Conservation (phyloP, 1,140 invertebrate species). For the Musca domestica region DNA sequence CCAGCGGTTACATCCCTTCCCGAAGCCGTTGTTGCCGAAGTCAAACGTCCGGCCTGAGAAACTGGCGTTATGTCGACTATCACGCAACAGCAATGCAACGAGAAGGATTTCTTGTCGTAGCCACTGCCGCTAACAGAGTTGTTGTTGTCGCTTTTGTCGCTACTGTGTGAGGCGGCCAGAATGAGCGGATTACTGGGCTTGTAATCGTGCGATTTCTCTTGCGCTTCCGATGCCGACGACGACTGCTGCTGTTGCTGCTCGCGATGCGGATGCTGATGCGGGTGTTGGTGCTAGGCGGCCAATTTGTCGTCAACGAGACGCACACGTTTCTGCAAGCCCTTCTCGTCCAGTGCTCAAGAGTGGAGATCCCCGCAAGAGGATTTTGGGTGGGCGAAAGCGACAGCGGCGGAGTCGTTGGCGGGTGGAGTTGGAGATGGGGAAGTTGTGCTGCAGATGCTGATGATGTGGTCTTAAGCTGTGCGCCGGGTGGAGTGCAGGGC, state of each 20-base stretch:
- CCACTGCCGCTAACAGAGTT: constrained; percentile 34
- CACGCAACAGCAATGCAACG: constrained; percentile 55
- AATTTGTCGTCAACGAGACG: too few relatives aligned
- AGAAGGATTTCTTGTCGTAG: constrained; percentile 52
- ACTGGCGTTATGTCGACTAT: constrained; percentile 55
- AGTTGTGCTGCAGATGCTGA: constrained; percentile 2
- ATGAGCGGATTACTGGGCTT: constrained; percentile 35
- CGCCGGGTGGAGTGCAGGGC: not conserved
- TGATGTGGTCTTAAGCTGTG: too few relatives aligned
- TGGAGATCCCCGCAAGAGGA: constrained; percentile 10
- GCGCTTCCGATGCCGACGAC: not conserved
- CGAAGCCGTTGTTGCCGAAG: constrained; percentile 54
- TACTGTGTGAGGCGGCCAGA: constrained; percentile 53
- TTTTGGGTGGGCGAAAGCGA: not conserved
- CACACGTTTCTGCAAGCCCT: too few relatives aligned
- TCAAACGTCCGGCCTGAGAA: constrained; percentile 48
- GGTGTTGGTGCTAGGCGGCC: not conserved
- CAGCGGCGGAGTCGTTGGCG: not conserved
- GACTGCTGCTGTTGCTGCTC: not conserved
- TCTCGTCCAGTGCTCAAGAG: not conserved
- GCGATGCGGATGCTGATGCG: not conserved
- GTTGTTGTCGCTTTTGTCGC: constrained; percentile 31
- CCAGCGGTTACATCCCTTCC: constrained; percentile 49
- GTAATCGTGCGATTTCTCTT: too few relatives aligned
- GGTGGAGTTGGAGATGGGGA: not conserved